These are phyloP conservation scores for Cyanistes caeruleus DNA, from an alignment of 2,113 vertebrate genomes.

Conservation along the genomic window DNA sequence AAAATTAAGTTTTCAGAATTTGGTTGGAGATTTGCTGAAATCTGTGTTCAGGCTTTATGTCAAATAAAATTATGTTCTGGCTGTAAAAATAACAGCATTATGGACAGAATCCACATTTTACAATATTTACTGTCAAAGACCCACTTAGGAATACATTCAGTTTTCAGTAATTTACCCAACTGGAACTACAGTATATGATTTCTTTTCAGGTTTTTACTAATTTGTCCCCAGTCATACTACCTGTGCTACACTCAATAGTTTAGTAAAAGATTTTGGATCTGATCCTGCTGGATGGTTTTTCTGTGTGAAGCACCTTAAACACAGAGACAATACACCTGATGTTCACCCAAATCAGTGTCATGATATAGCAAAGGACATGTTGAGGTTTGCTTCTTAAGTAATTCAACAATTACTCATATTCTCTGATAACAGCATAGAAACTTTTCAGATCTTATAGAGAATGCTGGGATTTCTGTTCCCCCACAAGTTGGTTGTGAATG, in stretches of 20 bases:
- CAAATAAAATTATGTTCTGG: slow-evolving; percentile 20
- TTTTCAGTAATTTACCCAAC: not conserved
- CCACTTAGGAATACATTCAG: not conserved
- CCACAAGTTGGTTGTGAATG: not conserved
- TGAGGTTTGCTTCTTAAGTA: not conserved
- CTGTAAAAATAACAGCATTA: not conserved
- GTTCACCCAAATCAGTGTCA: not conserved
- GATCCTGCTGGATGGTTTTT: not conserved
- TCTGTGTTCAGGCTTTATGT: not conserved
- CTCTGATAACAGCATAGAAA: not conserved
- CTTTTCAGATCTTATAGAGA: not conserved
- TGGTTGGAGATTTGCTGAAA: slow-evolving; percentile 4
- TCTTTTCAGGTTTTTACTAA: not conserved
- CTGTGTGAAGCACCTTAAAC: not conserved
- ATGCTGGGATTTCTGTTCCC: not conserved
- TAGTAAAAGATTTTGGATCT: not conserved
- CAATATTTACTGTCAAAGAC: not conserved
- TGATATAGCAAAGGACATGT: not conserved
- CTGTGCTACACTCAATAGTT: not conserved
- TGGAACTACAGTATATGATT: not conserved
- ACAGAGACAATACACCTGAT: not conserved
- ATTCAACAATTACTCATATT: not conserved
- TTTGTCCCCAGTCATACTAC: not conserved
- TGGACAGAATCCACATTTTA: not conserved
- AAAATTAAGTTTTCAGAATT: not conserved